Base-by-base conservation (phyloP, 2,113 vertebrate species). In the Pteropus alecto region DNA sequence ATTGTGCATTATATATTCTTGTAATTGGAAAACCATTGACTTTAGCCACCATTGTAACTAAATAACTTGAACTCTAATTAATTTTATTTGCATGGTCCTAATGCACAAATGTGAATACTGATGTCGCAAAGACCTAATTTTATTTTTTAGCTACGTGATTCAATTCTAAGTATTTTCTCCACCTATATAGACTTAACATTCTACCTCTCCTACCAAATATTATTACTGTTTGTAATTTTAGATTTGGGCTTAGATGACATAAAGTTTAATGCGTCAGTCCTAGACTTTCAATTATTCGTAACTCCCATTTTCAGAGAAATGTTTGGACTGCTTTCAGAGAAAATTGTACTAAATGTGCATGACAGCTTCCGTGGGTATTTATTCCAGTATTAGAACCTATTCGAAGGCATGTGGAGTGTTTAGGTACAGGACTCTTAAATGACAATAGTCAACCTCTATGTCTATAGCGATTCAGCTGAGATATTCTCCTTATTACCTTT, bases 11-110 rank as follows among this genome's bases (percentile, higher is more conserved):
- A 82, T n/a, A 22, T 87, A 38, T 82, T 35, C 68, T 93, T 94
- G 38, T 94, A 91, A 96, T 24, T 93, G 43, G 87, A 96, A 97
- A 96, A 87, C 35, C 15, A 60, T 65, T 92, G 51, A 76, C 48
- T 76, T 90, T 79, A 83, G 61, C 73, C 30, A 46, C 67, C 12
- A 22, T 89, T 94, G 51, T 33, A 87, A n/a, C 38, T 48, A 60
- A 90, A 65, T 38, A 73, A 90, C 51, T 70, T 92, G 65, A 65
- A 46, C 24, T 24, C 0, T 15, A 73, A 94, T 90, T 87, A 54
- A 21, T 87, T 88, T 22, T 90, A n/a, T 94, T 93, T 90, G 11
- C 6, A 51, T 87, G 54, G n/a, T 82, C 15, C 43, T 86, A 7
- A 2, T 30, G 56, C 11, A 3, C 43, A 77, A 85, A 58, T 46